Conservation (phyloP, 1,140 invertebrate genomes). For the Neodiprion pinetum region DNA sequence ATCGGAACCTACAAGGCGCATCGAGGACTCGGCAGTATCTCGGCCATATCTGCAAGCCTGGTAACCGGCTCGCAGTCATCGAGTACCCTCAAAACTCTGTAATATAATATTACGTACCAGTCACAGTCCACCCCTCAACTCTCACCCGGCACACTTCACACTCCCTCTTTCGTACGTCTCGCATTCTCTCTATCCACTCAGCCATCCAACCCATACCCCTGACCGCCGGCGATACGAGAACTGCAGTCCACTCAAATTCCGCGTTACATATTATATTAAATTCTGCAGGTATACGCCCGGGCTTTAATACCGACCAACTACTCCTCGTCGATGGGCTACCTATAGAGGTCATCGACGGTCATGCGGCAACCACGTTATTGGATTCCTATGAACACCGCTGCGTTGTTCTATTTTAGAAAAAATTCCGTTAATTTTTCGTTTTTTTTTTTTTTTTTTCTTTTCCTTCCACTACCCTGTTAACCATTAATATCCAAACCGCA, state of each 20-base stretch:
- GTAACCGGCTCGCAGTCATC: slow-evolving; percentile 44
- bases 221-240: not conserved
- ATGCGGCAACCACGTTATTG: not conserved
- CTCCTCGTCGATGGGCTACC: not conserved
- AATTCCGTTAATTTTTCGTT: no score
- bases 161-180: not conserved
- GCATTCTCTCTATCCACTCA: not conserved
- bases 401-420: no score
- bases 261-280: slow-evolving; percentile 5
- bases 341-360: not conserved
- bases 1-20: not conserved
- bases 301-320: not conserved
- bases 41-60: slow-evolving; percentile 56
- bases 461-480: not conserved
- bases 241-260: slow-evolving; percentile 3
- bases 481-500: not conserved
- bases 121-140: not conserved
- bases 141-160: slow-evolving; percentile 6
- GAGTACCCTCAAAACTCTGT: slow-evolving; percentile 47
- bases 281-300: not conserved
- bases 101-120: slow-evolving; percentile 40
- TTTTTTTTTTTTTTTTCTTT: not conserved
- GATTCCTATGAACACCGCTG: not conserved
- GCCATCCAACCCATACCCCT: not conserved
- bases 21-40: slow-evolving; percentile 35